These are phyloP conservation scores for Eilema caniola DNA, from an alignment of 2,888 invertebrate genomes.

Conservation along the genomic window DNA sequence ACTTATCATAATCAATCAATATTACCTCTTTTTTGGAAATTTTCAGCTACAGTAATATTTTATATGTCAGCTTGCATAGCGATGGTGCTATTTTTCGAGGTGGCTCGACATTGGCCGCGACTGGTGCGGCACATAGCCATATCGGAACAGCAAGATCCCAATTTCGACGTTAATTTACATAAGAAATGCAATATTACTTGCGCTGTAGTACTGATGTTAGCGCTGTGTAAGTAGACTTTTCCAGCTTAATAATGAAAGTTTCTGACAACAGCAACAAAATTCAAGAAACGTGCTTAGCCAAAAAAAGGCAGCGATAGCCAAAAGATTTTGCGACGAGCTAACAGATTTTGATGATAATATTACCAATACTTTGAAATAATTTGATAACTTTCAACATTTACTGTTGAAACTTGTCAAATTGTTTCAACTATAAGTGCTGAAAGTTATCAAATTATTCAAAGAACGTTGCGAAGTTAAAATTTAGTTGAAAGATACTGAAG, in stretches of 20 bases:
- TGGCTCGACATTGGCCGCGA: slow-evolving; percentile 71
- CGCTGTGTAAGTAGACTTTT: slow-evolving; percentile 61
- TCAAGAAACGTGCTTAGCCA: too few species aligned
- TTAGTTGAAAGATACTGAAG: too few species aligned
- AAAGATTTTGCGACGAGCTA: too few species aligned
- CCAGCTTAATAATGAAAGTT: too few species aligned
- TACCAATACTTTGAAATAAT: not conserved
- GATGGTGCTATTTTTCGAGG: slow-evolving; percentile 69
- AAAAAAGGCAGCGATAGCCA: too few species aligned
- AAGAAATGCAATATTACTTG: slow-evolving; percentile 74
- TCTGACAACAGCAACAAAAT: not conserved
- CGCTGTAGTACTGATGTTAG: slow-evolving; percentile 64
- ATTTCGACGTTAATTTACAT: slow-evolving; percentile 59
- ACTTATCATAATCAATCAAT: too few species aligned
- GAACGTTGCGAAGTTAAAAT: too few species aligned
- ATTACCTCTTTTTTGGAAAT: not conserved
- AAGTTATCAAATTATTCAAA: too few species aligned
- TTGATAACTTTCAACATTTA: not conserved
- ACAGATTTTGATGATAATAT: too few species aligned
- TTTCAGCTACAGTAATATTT: slow-evolving; percentile 73
- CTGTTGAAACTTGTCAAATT: not conserved
- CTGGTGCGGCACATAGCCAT: slow-evolving; percentile 65
- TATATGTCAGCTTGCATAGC: slow-evolving; percentile 71
- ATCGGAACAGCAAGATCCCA: slow-evolving; percentile 72
- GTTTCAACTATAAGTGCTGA: too few species aligned